A percentile compares a stretch with the other conserved stretches of the same genome.
Evolutionary conservation across 2,888 invertebrate species (phyloP).

Genomic region (Pyrrhosoma nymphula): DNA sequence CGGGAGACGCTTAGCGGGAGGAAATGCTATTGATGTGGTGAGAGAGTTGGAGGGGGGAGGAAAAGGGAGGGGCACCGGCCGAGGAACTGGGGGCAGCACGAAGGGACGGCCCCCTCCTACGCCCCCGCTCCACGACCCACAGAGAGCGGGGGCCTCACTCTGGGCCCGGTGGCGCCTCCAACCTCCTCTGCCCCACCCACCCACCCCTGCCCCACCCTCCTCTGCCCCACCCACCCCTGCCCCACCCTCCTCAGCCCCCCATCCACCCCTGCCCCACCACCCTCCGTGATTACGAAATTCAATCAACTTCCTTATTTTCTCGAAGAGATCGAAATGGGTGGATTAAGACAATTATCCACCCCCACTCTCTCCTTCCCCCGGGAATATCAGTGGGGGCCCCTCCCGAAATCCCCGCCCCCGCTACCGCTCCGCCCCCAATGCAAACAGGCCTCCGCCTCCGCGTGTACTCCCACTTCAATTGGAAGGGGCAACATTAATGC

Average conservation of each 20-base stretch:
- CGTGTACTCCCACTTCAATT: slow-evolving; percentile 24
- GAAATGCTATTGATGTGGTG: no score
- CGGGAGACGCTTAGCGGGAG: no score
- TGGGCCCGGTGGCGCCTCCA: no score
- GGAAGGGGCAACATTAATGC: slow-evolving; percentile 36
- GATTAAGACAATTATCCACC: slow-evolving; percentile 49
- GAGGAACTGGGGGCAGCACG: no score
- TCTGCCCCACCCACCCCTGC: not conserved
- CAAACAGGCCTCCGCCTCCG: not conserved
- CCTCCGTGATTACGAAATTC: slow-evolving; percentile 53
- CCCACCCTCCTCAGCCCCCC: not conserved
- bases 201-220: not conserved
- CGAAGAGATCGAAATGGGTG: slow-evolving; percentile 40
- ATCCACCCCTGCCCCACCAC: not conserved
- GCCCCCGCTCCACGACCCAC: no score
- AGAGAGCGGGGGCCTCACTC: no score
- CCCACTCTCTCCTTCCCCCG: not conserved
- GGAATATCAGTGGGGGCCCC: no score
- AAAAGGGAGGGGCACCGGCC: not conserved
- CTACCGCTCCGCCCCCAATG: not conserved
- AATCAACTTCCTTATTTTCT: slow-evolving; percentile 61
- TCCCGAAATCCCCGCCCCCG: no score
- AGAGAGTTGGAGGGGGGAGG: not conserved
- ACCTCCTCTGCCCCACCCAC: not conserved
- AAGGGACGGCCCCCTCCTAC: no score